These are phyloP conservation scores for Hyles vespertilio DNA, from an alignment of 1,140 invertebrate species.

Conservation along the genomic window DNA sequence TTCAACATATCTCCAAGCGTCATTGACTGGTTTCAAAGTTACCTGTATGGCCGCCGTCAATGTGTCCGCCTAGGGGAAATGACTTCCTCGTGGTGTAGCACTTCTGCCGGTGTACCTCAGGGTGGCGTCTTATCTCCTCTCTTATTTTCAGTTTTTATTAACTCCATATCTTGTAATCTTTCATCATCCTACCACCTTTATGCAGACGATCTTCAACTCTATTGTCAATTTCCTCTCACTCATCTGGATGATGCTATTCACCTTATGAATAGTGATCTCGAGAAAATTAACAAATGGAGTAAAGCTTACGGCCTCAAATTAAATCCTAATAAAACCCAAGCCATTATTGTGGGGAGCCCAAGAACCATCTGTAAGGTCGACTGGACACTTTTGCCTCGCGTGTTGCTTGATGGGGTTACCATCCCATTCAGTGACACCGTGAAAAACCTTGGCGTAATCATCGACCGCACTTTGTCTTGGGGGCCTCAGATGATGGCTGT, in stretches of 20 bases:
- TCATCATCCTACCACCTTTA: constrained; percentile 3
- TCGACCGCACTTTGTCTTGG: constrained; percentile 18
- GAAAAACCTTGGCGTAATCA: constrained; percentile 15
- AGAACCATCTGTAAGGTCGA: not conserved
- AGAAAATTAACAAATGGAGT: not conserved
- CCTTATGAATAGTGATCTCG: not conserved
- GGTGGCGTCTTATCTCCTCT: not conserved
- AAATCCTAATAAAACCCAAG: constrained; percentile 10
- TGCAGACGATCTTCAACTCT: constrained; percentile 81
- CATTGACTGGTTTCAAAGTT: not conserved
- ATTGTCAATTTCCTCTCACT: not conserved
- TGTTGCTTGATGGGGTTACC: constrained; percentile 2
- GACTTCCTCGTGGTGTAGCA: not conserved
- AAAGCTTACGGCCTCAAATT: not conserved
- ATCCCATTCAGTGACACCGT: constrained; percentile 13
- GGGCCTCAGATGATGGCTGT: constrained; percentile 11
- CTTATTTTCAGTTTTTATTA: constrained; percentile 5
- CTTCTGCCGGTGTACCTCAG: constrained; percentile 1
- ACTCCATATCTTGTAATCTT: not conserved
- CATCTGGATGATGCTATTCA: not conserved
- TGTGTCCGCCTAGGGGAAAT: not conserved
- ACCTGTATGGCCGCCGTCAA: not conserved
- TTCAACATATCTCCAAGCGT: not conserved
- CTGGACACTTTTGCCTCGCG: constrained; percentile 1
- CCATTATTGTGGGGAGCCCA: not conserved